Evolutionary conservation across 2,797 vertebrate genomes (phyloP).

Genomic region (Myiotriccus ornatus): DNA sequence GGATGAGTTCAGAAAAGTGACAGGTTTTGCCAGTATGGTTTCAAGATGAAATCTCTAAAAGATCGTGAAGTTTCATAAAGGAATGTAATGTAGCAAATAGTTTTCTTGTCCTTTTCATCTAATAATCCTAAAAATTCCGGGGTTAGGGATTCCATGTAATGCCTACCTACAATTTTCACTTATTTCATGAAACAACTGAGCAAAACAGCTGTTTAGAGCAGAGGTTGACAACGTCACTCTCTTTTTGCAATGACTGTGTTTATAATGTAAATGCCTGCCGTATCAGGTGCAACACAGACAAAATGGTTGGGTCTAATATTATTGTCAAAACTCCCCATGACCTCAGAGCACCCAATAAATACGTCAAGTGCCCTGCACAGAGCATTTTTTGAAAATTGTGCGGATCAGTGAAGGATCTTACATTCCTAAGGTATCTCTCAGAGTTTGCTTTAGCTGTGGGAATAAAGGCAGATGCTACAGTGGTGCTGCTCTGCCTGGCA

Average conservation of each 20-base stretch:
- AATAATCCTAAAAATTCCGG: not conserved
- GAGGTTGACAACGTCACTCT: not conserved
- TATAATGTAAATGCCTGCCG: not conserved
- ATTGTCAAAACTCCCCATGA: not conserved
- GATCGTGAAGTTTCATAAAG: not conserved
- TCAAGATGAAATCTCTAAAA: not conserved
- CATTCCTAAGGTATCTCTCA: accelerated
- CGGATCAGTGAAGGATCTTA: not conserved
- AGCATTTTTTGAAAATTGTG: not conserved
- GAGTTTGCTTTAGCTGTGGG: not conserved
- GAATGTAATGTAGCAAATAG: not conserved
- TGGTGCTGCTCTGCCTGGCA: not conserved
- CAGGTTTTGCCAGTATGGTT: not conserved
- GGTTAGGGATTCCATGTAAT: not conserved
- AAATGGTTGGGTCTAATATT: not conserved
- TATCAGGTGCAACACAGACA: accelerated
- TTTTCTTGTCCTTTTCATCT: not conserved
- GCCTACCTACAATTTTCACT: not conserved
- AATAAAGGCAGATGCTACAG: not conserved
- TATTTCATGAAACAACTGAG: not conserved
- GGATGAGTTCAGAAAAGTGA: not conserved
- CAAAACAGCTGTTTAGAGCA: not conserved
- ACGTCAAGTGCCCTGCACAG: not conserved
- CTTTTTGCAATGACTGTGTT: not conserved
- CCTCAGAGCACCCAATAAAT: not conserved